Conservation (phyloP, 2,888 invertebrate species). For the Priapulus caudatus region DNA sequence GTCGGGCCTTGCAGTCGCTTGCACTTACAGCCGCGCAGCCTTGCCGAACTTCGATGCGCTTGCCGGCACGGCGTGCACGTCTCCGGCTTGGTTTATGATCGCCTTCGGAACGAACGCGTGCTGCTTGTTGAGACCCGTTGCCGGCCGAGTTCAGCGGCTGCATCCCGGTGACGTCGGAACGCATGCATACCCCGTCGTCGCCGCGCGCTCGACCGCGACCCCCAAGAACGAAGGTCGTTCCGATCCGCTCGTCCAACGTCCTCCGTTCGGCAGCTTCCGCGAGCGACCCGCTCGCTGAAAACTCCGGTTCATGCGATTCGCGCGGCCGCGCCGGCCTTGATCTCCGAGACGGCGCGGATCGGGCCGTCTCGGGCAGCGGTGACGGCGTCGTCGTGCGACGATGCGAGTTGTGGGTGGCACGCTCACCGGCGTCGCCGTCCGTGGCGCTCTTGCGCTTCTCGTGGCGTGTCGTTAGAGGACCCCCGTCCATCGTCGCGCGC, state of each 20-base stretch:
- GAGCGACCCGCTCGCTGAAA: slow-evolving; percentile 16
- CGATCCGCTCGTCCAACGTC: slow-evolving; percentile 23
- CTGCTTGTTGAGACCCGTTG: slow-evolving; percentile 33
- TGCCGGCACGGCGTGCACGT: slow-evolving; percentile 55
- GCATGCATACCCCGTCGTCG: not conserved
- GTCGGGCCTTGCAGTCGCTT: slow-evolving; percentile 64
- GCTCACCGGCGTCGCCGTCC: slow-evolving; percentile 49
- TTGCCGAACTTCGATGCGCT: slow-evolving; percentile 67
- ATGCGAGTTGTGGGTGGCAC: slow-evolving; percentile 49
- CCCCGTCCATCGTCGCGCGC: slow-evolving; percentile 31
- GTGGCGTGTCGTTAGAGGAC: slow-evolving; percentile 35
- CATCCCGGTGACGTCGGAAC: not conserved
- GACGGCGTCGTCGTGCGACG: slow-evolving; percentile 64
- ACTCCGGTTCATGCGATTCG: slow-evolving; percentile 11
- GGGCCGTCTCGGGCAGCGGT: slow-evolving; percentile 52
- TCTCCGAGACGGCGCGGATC: slow-evolving; percentile 56
- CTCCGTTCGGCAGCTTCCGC: slow-evolving; percentile 12
- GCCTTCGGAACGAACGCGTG: slow-evolving; percentile 65
- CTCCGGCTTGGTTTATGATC: slow-evolving; percentile 62
- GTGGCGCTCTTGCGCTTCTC: slow-evolving; percentile 55
- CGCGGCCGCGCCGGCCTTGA: slow-evolving; percentile 47
- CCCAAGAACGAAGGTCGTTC: not conserved
- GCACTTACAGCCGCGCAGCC: slow-evolving; percentile 65
- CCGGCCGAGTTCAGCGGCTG: slow-evolving; percentile 25
- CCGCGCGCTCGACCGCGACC: not conserved